Base-by-base conservation (phyloP, 2,797 vertebrate species). In the Centroberyx gerrardi region DNA sequence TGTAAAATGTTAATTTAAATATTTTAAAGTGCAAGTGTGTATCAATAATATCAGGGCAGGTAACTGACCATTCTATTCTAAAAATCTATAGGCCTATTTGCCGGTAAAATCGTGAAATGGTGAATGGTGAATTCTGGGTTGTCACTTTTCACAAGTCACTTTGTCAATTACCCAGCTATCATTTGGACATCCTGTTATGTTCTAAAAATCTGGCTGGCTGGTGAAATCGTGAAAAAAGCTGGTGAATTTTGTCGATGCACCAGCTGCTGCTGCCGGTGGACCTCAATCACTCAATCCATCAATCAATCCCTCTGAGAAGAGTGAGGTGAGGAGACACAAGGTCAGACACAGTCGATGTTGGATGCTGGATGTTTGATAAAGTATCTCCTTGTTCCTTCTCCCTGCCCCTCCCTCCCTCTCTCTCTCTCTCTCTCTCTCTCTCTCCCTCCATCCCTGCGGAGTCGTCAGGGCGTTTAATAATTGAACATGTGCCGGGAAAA, bases 391-490 rank as follows among this genome's bases (percentile, higher is more conserved):
- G 65, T 70, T 67, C 66, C 9, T 42, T 10, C 40, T 42, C 40
- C 9, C 40, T 62, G 72, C 73, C 36, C 66, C 31, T 7, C 69
- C 74, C n/a, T n/a, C n/a, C 51, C 22, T 68, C 75, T 40, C 42
- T 83, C 17, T 38, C 17, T 40, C 33, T 60, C 31, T 3, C 55
- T 58, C 56, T 87, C 68, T 29, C 38, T 83, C 17, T 38, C 8
- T 40, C 33, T 60, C 15, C 4, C 55, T 58, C 56, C 33, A 36
- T 40, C 33, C 27, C 55, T 36, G 10, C 5, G 28, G 80, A 81
- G 81, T 70, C 48, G 8, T 83, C 85, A 72, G 67, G 62, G 1
- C 13, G 2, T 58, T 93, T 89, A 93, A 93, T 91, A 93, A 93
- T 91, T 93, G 68, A 93, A 83, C 80, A 71, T 82, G 82, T 85